A percentile compares a stretch with the other conserved stretches of the same genome.
Evolutionary conservation across 1,140 invertebrate species (phyloP).

Genomic region (Drosophila rhopaloa): DNA sequence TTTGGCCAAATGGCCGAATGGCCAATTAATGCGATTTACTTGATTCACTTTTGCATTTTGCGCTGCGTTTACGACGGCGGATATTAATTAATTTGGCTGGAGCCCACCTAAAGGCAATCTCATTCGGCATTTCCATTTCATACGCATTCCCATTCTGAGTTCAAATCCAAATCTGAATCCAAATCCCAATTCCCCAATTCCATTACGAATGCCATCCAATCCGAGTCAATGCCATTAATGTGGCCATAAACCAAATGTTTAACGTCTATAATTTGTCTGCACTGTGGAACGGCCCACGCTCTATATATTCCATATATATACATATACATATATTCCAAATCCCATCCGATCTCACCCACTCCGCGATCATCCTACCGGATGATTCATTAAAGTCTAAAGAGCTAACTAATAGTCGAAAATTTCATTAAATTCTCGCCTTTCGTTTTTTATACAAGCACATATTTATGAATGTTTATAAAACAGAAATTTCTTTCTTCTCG

Average conservation of each 20-base stretch:
- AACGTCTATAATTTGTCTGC: slow-evolving; percentile 55
- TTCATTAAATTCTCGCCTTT: slow-evolving; percentile 64
- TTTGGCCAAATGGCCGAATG: slow-evolving; percentile 10
- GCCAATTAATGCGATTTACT: slow-evolving; percentile 66
- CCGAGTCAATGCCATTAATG: slow-evolving; percentile 50
- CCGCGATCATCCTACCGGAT: slow-evolving; percentile 29
- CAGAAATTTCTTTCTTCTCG: slow-evolving; percentile 12
- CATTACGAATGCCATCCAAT: slow-evolving; percentile 6
- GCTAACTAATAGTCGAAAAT: slow-evolving; percentile 74
- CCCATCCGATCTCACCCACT: slow-evolving; percentile 5
- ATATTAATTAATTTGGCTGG: slow-evolving; percentile 56
- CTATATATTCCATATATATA: neutral
- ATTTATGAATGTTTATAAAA: slow-evolving; percentile 52
- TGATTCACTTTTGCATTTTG: slow-evolving; percentile 55
- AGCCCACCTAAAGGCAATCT: neutral
- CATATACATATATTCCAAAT: neutral
- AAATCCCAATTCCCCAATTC: neutral
- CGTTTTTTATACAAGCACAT: slow-evolving; percentile 29
- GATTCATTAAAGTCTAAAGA: slow-evolving; percentile 79
- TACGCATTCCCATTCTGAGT: too few relatives aligned
- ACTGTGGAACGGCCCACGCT: slow-evolving; percentile 28
- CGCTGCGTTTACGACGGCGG: slow-evolving; percentile 61
- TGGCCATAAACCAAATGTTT: slow-evolving; percentile 53
- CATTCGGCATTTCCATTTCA: neutral
- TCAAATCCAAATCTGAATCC: neutral